Evolutionary conservation across 2,113 vertebrate species (phyloP), one percentile per base, ranked within the genome.

Genomic region (Bujurquina vittata): DNA sequence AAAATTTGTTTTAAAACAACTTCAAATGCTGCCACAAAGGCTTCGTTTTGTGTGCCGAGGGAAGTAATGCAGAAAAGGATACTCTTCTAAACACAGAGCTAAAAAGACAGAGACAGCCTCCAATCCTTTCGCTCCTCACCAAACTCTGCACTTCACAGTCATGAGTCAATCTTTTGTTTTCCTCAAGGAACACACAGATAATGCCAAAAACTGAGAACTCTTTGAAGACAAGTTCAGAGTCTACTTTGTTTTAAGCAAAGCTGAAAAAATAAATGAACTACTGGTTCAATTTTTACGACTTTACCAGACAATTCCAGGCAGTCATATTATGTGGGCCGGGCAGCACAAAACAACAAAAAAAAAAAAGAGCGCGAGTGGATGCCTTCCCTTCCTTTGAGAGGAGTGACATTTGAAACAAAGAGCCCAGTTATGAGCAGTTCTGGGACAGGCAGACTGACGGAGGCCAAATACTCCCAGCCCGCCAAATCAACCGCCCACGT

Each of bases 361-460:
- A 33, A 33, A 33, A 81, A 85, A 57, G 82, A 79, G 74, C 15
- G 31, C 22, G 56, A 84, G 84, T 81, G 40, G 88, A 88, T 91
- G 82, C 77, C 79, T 89, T 86, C 83, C 75, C 79, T 67, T 91
- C 87, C 79, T 90, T 76, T 77, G 75, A 91, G 85, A 89, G 85
- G 88, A 94, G 87, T 94, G 95, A 95, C 93, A 95, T 94, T 94
- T 90, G 90, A 90, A 95, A 96, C 95, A 96, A 96, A 96, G 95
- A 93, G 89, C 82, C 83, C 87, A 91, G 93, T 96, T 96, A 94
- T 96, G 94, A 91, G 90, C 85, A 86, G 90, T 86, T 90, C 88
- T 88, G 88, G 90, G 92, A 92, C 92, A 85, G 84, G 83, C 92
- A 88, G 90, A 94, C 91, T 90, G 94, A 95, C 94, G 91, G 86